Conservation (phyloP, 2,797 vertebrate species). For the Trichosurus vulpecula region DNA sequence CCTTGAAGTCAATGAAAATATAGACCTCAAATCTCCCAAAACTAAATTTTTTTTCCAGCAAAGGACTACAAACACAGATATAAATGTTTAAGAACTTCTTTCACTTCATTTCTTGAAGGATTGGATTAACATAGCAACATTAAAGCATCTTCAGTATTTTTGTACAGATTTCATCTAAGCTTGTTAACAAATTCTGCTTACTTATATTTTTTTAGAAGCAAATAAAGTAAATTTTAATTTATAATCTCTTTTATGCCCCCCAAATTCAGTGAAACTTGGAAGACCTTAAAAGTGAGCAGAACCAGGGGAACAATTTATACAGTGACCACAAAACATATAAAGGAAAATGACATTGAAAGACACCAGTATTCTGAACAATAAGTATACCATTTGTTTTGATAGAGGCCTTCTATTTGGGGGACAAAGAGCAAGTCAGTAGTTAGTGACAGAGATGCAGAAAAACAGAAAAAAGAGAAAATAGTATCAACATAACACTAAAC, state of each 20-base stretch:
- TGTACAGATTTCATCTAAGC: neutral
- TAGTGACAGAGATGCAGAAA: neutral
- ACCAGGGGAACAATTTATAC: neutral
- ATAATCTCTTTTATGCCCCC: neutral
- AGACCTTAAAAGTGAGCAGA: neutral
- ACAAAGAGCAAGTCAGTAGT: neutral
- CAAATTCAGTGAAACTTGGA: neutral
- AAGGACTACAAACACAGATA: neutral
- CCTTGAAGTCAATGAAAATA: neutral
- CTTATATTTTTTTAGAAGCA: neutral
- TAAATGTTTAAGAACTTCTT: neutral
- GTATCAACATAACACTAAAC: neutral
- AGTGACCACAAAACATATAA: neutral
- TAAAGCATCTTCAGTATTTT: neutral
- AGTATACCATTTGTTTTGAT: neutral
- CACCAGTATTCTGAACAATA: neutral
- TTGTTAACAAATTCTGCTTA: neutral
- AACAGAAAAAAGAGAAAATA: neutral
- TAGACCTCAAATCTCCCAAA: neutral
- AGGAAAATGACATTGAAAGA: neutral
- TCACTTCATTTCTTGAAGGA: neutral
- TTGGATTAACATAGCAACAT: neutral
- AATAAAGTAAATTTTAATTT: neutral
- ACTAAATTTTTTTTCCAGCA: neutral
- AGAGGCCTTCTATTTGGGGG: neutral